Percentiles rank a stretch among this genome's conserved stretches.
Conservation (phyloP, 2,888 invertebrate genomes). For the Luperina nickerlii region DNA sequence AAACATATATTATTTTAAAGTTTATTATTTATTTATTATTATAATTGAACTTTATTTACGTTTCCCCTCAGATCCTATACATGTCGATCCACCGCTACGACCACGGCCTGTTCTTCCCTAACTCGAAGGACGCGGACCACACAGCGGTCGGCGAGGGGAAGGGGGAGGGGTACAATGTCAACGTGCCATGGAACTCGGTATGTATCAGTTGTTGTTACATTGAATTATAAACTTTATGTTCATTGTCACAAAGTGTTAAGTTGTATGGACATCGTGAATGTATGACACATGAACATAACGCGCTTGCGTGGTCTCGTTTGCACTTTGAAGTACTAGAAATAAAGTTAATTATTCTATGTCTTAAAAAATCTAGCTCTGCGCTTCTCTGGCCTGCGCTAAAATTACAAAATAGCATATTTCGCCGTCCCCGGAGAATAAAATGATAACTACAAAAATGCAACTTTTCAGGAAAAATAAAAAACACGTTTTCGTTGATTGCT, state of each 20-base stretch:
- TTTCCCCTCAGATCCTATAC: conserved; percentile 93
- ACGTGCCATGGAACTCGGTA: conserved; percentile 97
- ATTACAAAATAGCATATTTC: too few species aligned
- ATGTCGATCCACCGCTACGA: conserved; percentile 98
- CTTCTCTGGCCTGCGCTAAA: not conserved
- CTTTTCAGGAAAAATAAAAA: too few species aligned
- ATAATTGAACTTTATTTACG: not conserved
- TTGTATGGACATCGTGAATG: not conserved
- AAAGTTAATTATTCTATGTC: not conserved
- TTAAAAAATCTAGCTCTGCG: not conserved
- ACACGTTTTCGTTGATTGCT: too few species aligned
- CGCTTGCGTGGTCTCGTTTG: not conserved
- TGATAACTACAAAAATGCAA: too few species aligned
- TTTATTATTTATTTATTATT: too few species aligned
- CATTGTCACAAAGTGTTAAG: not conserved
- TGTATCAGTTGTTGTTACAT: conserved; percentile 27
- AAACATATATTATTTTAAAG: too few species aligned
- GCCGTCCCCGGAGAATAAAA: too few species aligned
- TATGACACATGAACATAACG: not conserved
- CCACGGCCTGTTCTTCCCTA: conserved; percentile 96
- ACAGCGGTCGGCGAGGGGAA: conserved; percentile 91
- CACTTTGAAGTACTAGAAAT: not conserved
- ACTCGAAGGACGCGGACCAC: conserved; percentile 92
- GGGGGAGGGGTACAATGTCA: conserved; percentile 96
- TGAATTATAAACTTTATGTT: not conserved